These are phyloP conservation scores for Shargacucullia verbasci DNA, from an alignment of 2,888 invertebrate species.

Conservation along the genomic window DNA sequence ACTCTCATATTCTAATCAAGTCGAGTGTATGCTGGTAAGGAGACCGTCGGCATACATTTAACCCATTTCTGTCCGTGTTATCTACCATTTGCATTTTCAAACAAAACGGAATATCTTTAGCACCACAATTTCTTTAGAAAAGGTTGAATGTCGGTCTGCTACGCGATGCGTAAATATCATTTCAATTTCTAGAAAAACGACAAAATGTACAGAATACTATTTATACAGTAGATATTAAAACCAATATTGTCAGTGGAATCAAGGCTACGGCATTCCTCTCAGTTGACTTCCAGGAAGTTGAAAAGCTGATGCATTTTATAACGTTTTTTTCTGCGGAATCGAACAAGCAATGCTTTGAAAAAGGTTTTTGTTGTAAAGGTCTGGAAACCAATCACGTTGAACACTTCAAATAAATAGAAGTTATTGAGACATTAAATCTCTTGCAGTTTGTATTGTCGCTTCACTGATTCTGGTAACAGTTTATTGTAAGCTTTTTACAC, in stretches of 20 bases:
- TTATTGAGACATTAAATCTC: slow-evolving; percentile 46
- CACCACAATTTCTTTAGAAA: background rate
- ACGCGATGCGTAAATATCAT: slow-evolving; percentile 2
- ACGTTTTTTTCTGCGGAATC: slow-evolving; percentile 4
- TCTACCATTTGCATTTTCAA: slow-evolving; percentile 1
- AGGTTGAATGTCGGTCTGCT: background rate
- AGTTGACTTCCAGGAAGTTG: slow-evolving; percentile 2
- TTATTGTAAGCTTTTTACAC: slow-evolving; percentile 36
- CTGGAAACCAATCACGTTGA: slow-evolving; percentile 33
- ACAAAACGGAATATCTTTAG: slow-evolving; percentile 4
- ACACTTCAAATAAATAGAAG: slow-evolving; percentile 48
- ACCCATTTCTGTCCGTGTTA: background rate
- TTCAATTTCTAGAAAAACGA: background rate
- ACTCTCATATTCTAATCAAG: slow-evolving; percentile 16
- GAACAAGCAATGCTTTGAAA: slow-evolving; percentile 9
- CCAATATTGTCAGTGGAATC: too few species aligned
- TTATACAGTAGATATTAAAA: background rate
- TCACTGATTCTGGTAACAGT: slow-evolving; percentile 39
- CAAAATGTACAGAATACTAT: background rate
- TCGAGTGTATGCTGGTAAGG: slow-evolving; percentile 28
- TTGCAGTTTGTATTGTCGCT: slow-evolving; percentile 37
- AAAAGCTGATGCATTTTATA: slow-evolving; percentile 24
- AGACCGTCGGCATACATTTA: slow-evolving; percentile 3
- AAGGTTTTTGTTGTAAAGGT: slow-evolving; percentile 37
- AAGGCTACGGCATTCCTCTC: too few species aligned